Evolutionary conservation across 2,888 invertebrate genomes (phyloP), one percentile per base, ranked within the genome.

Genomic region (Drosophila flavopinicola): DNA sequence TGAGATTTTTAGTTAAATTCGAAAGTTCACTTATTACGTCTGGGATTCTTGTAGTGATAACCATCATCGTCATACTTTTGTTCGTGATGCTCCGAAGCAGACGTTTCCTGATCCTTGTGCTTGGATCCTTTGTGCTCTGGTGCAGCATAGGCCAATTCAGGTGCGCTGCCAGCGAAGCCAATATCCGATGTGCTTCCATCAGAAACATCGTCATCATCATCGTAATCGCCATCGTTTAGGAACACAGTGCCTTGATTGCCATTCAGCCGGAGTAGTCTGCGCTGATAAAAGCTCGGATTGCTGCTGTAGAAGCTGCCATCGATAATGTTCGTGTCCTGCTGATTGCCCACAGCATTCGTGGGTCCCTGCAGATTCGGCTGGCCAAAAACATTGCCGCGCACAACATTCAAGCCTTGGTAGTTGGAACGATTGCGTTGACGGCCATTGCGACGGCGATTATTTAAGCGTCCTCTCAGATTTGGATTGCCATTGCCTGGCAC

Each of bases 271-370:
- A 61, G 49, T 7, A 82, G 47, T 3, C 45, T 38, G 5, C 37
- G 54, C 27, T 51, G 29, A 20, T 3, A 20, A 4, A 20, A 20
- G 0, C 54, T 61, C 0, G 76, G 64, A 42, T 59, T 32, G 10
- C 74, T 71, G 20, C 30, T 11, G 11, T 69, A 80, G 61, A 78
- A 87, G 47, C 71, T 82, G 23, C 85, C 85, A 23, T 85, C 77
- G 6, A 85, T 76, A 6, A 85, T 74, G n/a, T 85, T 85, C 1
- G 72, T 83, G 11, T 78, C 87, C 69, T 85, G 85, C 15, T 74
- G 80, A 39, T 88, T 85, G 9, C 78, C 76, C n/a, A 72, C 35
- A 0, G 45, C 38, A 20, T 59, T 67, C 0, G 45, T 33, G 0
- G 80, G 74, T 10, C 80, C 74, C 39, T 64, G 83, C 1, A 78